Evolutionary conservation across 2,113 vertebrate genomes (phyloP), one percentile per base, ranked within the genome.

Genomic region (Lamprotornis superbus): DNA sequence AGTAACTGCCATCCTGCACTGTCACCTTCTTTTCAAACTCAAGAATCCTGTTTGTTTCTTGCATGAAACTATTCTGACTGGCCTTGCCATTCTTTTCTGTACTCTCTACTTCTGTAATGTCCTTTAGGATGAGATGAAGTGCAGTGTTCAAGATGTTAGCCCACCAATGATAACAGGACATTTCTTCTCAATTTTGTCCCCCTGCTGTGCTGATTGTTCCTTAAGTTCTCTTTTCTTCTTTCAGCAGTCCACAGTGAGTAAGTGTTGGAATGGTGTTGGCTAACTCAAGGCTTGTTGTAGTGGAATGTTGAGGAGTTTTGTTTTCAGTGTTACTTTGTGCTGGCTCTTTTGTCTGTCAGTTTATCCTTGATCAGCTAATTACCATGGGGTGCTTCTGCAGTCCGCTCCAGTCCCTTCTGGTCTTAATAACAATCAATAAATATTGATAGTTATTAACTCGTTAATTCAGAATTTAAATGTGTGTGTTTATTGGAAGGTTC

Each of bases 161-260:
- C 59, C 52, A 90, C 68, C 64, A 93, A 87, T 85, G 93, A 68
- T 64, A 93, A 89, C 91, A 94, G 61, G 40, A 85, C 65, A 77
- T 57, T 90, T 93, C 83, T 90, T 93, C 76, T 90, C 90, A 80
- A 67, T 94, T 97, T 90, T 96, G 89, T 81, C 80, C 73, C 56
- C 27, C 44, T 96, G 74, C 73, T 95, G 83, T 93, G 76, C 88
- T 94, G 88, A 83, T 93, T 88, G 46, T 93, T 93, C 88, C 71
- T 94, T 87, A 90, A 88, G 85, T 92, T 94, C 63, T 94, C 64
- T 95, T 95, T 93, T 81, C 83, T 92, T 90, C 68, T 97, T 84
- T 81, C 88, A 88, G 90, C 88, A 83, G 88, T 77, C 33, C 79
- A 75, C 92, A 96, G 85, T 93, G 69, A 87, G 95, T 96, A 96